Evolutionary conservation across 2,797 vertebrate species (phyloP).

Genomic region (Macroramphosus scolopax): DNA sequence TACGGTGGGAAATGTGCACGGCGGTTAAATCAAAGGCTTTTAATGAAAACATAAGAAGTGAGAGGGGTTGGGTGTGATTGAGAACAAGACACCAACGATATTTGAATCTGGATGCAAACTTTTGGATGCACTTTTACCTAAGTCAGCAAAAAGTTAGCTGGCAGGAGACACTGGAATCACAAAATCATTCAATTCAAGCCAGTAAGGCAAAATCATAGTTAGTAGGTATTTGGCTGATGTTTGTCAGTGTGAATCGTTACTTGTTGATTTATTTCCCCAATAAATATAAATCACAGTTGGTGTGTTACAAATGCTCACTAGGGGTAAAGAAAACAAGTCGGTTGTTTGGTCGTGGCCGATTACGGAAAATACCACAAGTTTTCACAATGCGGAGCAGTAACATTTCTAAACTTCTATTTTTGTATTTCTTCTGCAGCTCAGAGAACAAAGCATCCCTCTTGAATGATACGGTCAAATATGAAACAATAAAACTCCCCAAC

Average conservation of each 20-base stretch:
- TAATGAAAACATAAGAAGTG: conserved; percentile 19
- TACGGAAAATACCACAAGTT: conserved; percentile 9
- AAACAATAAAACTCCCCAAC: conserved; percentile 22
- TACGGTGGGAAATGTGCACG: conserved; percentile 51
- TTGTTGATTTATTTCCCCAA: conserved; percentile 31
- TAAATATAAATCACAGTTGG: conserved; percentile 25
- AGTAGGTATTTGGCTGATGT: conserved; percentile 28
- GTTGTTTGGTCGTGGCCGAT: conserved; percentile 4
- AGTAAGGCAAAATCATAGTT: conserved; percentile 15
- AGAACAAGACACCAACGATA: conserved; percentile 22
- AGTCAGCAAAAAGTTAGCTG: conserved; percentile 32
- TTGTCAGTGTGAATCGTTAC: conserved; percentile 33
- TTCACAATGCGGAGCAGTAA: conserved; percentile 5
- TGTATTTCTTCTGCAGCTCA: conserved; percentile 12
- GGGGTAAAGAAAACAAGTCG: conserved; percentile 19
- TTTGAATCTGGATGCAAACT: conserved; percentile 32
- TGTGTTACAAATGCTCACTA: conserved; percentile 5
- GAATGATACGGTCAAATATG: conserved; percentile 11
- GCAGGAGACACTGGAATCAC: conserved; percentile 13
- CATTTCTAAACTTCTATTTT: conserved; percentile 4
- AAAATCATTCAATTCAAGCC: conserved; percentile 16
- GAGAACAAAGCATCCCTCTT: neutral
- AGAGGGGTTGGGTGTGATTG: conserved; percentile 3
- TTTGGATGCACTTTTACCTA: conserved; percentile 33
- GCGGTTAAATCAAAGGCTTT: conserved; percentile 31